Evolutionary conservation across 2,797 vertebrate species (phyloP).

Genomic region (Hafferia zeledoni): DNA sequence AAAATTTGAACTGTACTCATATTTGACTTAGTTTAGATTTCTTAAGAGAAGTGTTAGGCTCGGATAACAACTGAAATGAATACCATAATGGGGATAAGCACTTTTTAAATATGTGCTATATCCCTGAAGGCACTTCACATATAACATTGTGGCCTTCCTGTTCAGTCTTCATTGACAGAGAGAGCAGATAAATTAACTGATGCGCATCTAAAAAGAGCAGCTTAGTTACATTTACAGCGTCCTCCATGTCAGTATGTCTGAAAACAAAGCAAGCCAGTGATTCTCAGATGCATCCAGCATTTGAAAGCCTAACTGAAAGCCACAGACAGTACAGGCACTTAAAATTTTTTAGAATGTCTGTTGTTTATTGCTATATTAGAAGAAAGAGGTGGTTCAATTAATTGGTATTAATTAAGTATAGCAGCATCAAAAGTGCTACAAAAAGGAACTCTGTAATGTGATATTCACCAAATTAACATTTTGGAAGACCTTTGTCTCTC

Average conservation of each 20-base stretch:
- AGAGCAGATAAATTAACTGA: not conserved
- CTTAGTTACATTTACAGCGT: not conserved
- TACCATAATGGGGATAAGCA: not conserved
- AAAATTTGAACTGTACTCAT: conserved; percentile 53
- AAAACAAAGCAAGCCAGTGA: not conserved
- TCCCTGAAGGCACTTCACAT: not conserved
- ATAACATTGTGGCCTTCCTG: conserved; percentile 1
- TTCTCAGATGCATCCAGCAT: not conserved
- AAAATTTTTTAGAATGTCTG: not conserved
- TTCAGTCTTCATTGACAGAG: not conserved
- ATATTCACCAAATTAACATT: not conserved
- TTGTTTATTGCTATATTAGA: not conserved
- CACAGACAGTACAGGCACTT: not conserved
- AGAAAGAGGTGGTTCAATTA: not conserved
- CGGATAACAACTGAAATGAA: not conserved
- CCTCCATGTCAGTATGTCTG: not conserved
- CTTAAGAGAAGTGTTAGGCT: not conserved
- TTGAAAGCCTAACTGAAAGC: not conserved
- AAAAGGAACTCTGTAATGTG: not conserved
- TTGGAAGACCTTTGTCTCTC: not conserved
- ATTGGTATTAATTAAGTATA: not conserved
- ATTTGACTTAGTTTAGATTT: conserved; percentile 4
- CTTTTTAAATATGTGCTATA: conserved; percentile 14
- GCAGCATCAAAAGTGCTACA: not conserved
- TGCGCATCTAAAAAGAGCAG: not conserved